These are phyloP conservation scores for Poeciliopsis retropinna DNA, from an alignment of 2,113 vertebrate species.

Conservation along the genomic window DNA sequence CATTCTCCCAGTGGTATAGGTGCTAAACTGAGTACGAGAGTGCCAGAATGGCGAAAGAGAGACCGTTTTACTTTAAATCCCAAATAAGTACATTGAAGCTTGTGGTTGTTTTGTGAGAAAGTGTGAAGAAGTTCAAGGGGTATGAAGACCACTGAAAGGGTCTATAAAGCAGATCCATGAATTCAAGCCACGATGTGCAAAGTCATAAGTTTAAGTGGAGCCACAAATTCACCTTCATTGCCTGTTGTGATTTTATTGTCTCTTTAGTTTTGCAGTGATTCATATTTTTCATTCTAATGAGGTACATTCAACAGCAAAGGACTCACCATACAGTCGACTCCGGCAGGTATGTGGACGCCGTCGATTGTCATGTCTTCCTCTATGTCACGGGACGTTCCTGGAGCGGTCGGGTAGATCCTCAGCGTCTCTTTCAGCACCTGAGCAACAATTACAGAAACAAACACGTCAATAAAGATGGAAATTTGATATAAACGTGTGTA, in stretches of 20 bases:
- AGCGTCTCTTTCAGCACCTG: conserved; percentile 92
- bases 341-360: conserved; percentile 80
- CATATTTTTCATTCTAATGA: background rate
- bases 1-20: conserved; percentile 84
- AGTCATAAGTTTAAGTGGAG: background rate
- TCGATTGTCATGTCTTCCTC: conserved; percentile 77
- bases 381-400: conserved; percentile 81
- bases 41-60: background rate
- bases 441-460: background rate
- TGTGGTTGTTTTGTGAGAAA: background rate
- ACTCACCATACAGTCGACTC: conserved; percentile 51
- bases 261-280: background rate
- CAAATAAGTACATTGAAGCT: background rate
- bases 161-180: background rate
- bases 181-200: background rate
- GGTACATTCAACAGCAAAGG: background rate
- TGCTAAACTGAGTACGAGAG: conserved; percentile 81
- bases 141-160: background rate
- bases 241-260: too few species aligned
- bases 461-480: background rate
- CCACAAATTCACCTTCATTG: background rate
- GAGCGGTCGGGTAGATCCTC: conserved; percentile 84
- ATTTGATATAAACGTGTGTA: too few species aligned
- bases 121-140: background rate
- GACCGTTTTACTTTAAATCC: background rate